Conservation (phyloP, 2,113 vertebrate genomes). For the Alectura lathami region DNA sequence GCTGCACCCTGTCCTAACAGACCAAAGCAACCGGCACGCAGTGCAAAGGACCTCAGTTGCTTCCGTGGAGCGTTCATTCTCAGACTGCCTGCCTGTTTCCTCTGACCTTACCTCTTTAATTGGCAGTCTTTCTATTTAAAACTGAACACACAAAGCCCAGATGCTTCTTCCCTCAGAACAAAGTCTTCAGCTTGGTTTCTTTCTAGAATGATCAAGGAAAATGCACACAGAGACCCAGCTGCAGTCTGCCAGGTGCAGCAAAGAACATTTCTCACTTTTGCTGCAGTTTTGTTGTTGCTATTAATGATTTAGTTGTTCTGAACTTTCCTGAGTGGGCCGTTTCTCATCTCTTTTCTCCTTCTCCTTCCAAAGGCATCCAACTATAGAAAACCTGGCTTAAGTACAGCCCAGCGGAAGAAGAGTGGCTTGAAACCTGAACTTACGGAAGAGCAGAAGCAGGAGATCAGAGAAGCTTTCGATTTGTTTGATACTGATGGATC, state of each 20-base stretch:
- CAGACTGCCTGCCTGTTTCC: neutral
- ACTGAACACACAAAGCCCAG: neutral
- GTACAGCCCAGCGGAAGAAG: slow-evolving; percentile 79
- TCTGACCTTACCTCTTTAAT: neutral
- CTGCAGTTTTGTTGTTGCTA: neutral
- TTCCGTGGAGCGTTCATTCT: neutral
- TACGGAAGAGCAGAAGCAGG: slow-evolving; percentile 90
- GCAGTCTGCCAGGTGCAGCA: neutral
- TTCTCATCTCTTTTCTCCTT: neutral
- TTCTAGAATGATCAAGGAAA: neutral
- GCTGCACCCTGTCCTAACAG: too few species aligned
- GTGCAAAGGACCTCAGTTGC: neutral
- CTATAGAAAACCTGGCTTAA: slow-evolving; percentile 71
- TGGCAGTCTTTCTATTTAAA: neutral
- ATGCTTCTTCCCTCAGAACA: neutral
- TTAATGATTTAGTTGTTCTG: neutral
- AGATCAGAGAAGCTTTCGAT: slow-evolving; percentile 93
- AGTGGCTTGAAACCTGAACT: slow-evolving; percentile 80
- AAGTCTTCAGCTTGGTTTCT: neutral
- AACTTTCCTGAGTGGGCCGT: neutral
- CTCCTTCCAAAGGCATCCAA: slow-evolving; percentile 80
- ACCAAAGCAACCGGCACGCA: neutral
- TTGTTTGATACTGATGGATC: slow-evolving; percentile 90
- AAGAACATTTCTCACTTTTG: neutral
- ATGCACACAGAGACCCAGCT: fast-evolving